Base-by-base conservation (phyloP, 2,113 vertebrate species). In the Solenodon paradoxus region DNA sequence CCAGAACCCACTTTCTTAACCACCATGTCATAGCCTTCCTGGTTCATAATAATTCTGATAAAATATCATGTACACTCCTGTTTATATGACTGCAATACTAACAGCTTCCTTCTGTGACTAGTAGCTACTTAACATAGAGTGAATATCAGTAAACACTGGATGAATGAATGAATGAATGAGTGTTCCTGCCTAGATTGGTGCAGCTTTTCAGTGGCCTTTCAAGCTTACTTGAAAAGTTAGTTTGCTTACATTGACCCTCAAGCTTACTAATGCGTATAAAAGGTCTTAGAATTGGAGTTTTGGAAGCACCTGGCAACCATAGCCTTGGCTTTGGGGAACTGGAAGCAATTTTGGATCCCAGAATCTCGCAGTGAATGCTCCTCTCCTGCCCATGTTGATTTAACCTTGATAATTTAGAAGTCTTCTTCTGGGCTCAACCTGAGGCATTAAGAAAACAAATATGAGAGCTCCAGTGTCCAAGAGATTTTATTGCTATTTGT, bases 401-500 rank as follows among this genome's bases (percentile, higher is more conserved):
- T 79, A 51, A 66, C 55, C 28, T 93, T 32, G 16, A 28, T 66
- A 53, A 80, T 63, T 74, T 6, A 64, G 20, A 66, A 35, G 22
- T 35, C 49, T 90, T 61, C 16, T 71, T 63, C 78, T 64, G 38
- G 68, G 22, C 63, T 78, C 55, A 83, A 11, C 10, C 9, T 24
- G 51, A 74, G 84, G 63, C 71, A n/a, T 71, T 84, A 59, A 13
- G 55, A 81, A 64, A 83, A 75, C 82, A 92, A 42, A 59, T 82
- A 95, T 88, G 74, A 95, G 93, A 75, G 92, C 40, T 45, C 47
- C 11, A 38, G 7, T 88, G 79, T 93, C 64, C 97, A 81, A 92
- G 90, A 91, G 86, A 94, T 95, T 97, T 97, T 97, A 96, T 96
- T 97, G 97, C 86, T 97, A 92, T 97, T 95, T 96, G 88, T 97